Evolutionary conservation across 2,113 vertebrate genomes (phyloP).

Genomic region (Ctenomys sociabilis): DNA sequence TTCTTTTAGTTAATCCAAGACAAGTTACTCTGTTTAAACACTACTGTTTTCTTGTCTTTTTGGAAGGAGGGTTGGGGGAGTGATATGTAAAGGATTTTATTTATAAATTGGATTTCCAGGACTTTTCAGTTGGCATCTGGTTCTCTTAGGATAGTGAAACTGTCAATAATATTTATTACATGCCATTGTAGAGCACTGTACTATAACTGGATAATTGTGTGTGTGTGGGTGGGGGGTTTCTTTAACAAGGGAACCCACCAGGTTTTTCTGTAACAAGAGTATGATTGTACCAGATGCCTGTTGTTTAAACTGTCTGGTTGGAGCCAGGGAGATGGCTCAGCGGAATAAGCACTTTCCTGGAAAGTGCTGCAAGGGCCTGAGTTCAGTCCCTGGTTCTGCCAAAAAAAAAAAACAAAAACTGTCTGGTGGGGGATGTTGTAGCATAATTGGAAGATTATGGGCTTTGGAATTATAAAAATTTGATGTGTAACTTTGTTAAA

Average conservation of each 20-base stretch:
- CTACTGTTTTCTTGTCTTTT: neutral
- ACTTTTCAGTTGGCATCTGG: neutral
- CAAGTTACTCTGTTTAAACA: neutral
- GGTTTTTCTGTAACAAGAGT: neutral
- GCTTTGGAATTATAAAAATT: neutral
- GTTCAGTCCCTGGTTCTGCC: too few relatives aligned
- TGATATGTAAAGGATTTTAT: neutral
- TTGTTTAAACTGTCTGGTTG: neutral
- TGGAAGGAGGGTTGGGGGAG: too few relatives aligned
- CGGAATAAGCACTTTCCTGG: too few relatives aligned
- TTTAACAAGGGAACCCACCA: neutral
- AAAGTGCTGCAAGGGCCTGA: too few relatives aligned
- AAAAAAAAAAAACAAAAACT: too few relatives aligned
- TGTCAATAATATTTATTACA: neutral
- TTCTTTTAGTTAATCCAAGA: neutral
- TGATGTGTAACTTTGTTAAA: neutral
- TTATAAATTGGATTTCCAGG: slow-evolving; percentile 20
- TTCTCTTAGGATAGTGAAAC: slow-evolving; percentile 2
- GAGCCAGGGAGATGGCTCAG: too few relatives aligned
- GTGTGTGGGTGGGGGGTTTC: too few relatives aligned
- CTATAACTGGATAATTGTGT: neutral
- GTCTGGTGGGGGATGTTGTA: neutral
- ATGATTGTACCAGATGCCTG: neutral
- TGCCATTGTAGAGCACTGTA: neutral
- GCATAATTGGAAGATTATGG: neutral